A percentile compares a stretch with the other conserved stretches of the same genome.
Evolutionary conservation across 2,797 vertebrate genomes (phyloP).

Genomic region (Onychomys torridus): DNA sequence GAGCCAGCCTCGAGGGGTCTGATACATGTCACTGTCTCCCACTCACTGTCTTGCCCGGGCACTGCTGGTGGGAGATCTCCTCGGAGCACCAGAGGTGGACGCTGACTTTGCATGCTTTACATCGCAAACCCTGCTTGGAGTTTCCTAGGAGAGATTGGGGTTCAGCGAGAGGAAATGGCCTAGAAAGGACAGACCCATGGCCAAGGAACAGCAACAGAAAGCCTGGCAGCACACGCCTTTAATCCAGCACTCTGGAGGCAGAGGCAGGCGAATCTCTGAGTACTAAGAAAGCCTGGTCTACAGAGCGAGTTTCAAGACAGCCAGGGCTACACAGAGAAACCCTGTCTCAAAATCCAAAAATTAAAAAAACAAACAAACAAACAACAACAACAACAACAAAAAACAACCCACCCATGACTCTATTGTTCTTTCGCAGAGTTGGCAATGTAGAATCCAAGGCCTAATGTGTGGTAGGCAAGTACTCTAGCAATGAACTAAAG

Average conservation of each 20-base stretch:
- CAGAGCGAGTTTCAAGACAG: not conserved
- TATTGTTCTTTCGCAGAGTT: not conserved
- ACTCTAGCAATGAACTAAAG: not conserved
- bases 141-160: slow-evolving; percentile 87
- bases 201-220: not conserved
- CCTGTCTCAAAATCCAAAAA: too few relatives aligned
- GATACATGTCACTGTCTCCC: not conserved
- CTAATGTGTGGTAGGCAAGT: not conserved
- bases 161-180: not conserved
- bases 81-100: slow-evolving; percentile 96
- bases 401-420: too few relatives aligned
- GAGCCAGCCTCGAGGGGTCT: slow-evolving; percentile 5
- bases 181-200: not conserved
- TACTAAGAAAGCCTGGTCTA: not conserved
- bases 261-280: not conserved
- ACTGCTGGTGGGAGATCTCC: slow-evolving; percentile 93
- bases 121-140: slow-evolving; percentile 95
- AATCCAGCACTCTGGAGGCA: not conserved
- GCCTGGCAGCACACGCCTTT: not conserved
- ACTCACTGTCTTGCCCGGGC: slow-evolving; percentile 92
- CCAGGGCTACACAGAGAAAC: not conserved
- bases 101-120: slow-evolving; percentile 94
- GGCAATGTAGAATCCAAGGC: not conserved
- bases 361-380: too few relatives aligned
- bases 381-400: too few relatives aligned